Evolutionary conservation across 2,888 invertebrate genomes (phyloP), one percentile per base, ranked within the genome.

Genomic region (Sarcophaga subvicina): DNA sequence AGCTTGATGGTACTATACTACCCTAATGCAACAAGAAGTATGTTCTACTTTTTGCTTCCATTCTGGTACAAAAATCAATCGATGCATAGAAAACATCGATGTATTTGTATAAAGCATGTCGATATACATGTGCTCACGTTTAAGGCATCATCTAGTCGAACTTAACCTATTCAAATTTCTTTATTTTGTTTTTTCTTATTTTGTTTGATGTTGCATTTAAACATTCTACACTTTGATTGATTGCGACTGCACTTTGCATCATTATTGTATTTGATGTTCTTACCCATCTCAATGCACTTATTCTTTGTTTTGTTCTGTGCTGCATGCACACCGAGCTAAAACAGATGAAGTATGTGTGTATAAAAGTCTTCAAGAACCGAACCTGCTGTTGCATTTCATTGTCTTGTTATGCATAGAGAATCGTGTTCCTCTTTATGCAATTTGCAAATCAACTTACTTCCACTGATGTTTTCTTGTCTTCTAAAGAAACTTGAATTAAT

Each of bases 221-320:
- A 64, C 66, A 87, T 87, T 79, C 73, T 79, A 71, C 83, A 88
- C 86, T 89, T 90, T 91, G 92, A 91, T 91, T 91, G 92, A 92
- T 92, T 91, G 90, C 89, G 90, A 91, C 89, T 91, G 90, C 90
- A 91, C 89, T 91, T 89, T 89, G 88, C 88, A 85, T 86, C 84
- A 80, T 83, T 83, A 83, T 81, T 79, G 83, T 75, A 54, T 70
- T 73, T 85, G 64, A 75, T 72, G 14, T 79, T 80, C 47, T 60
- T 72, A 27, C 59, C 22, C 8, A 59, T 62, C 49, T 27, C 22
- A 2, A 62, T 79, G 22, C 59, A 47, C 66, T 62, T 76, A 60
- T 62, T 76, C 22, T 49, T 3, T 25, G n/a, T 6, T 47, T 11
- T 59, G 14, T 20, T 27, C 71, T 49, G 49, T 76, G 79, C 8